Percentiles rank a stretch among this genome's conserved stretches.
phyloP scores from a whole-genome alignment of 1,140 invertebrate species.

The Holcopasites calliopsidis region DNA sequence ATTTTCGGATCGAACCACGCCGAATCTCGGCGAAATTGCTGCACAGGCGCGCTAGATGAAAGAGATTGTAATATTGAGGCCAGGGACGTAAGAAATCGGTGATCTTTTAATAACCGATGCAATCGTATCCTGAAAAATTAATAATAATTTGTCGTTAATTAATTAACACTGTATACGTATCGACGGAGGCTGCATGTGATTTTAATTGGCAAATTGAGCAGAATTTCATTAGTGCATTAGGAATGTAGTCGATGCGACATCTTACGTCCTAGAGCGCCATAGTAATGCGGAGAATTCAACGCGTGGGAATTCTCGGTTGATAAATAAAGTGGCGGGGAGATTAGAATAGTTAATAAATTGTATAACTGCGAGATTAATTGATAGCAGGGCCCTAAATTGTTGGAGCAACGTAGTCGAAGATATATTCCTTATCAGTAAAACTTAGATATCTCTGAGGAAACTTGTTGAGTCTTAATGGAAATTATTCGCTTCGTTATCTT shows the following conservation, averaged over 20 bases:
- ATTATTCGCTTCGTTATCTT: background rate
- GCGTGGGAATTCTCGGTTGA: conserved; percentile 1
- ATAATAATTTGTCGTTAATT: no score
- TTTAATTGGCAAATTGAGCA: no score
- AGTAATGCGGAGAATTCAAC: background rate
- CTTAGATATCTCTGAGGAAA: background rate
- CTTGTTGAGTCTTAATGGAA: background rate
- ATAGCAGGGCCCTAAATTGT: no score
- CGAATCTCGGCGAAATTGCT: background rate
- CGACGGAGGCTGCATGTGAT: no score
- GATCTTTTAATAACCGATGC: no score
- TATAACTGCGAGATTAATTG: background rate
- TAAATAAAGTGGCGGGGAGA: background rate
- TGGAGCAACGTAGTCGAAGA: background rate
- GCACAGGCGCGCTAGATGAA: background rate
- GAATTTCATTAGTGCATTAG: background rate
- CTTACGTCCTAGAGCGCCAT: background rate
- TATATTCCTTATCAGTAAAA: background rate
- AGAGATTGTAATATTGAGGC: background rate
- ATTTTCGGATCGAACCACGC: background rate
- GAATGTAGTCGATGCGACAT: conserved; percentile 7
- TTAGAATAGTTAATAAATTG: background rate
- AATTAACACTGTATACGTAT: no score
- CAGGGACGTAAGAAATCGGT: background rate
- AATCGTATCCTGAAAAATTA: no score